phyloP scores from a whole-genome alignment of 2,888 invertebrate genomes.

The Sphaeridia pumilis region DNA sequence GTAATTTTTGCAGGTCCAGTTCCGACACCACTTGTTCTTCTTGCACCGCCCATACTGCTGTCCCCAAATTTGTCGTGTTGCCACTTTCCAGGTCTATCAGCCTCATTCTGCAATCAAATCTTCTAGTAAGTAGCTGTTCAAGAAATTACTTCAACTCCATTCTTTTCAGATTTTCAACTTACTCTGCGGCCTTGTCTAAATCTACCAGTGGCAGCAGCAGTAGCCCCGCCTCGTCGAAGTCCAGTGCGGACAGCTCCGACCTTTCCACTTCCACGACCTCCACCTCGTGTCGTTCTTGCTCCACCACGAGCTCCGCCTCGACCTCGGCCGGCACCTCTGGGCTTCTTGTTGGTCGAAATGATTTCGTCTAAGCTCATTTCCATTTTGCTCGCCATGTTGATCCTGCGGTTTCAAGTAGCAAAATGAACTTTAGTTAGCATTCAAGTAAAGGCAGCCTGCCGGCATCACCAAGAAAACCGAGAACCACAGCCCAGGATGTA shows the following conservation, averaged over 20 bases:
- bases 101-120: conserved; percentile 75
- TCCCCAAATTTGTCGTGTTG: conserved; percentile 84
- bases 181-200: conserved; percentile 2
- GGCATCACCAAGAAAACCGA: too few relatives aligned
- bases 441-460: too few relatives aligned
- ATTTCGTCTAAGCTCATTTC: conserved; percentile 97
- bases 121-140: too few relatives aligned
- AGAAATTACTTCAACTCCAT: too few relatives aligned
- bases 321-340: conserved; percentile 48
- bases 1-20: conserved; percentile 76
- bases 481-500: too few relatives aligned
- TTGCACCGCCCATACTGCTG: conserved; percentile 39
- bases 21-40: conserved; percentile 42
- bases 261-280: conserved; percentile 40
- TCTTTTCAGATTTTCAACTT: neutral
- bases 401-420: too few relatives aligned
- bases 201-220: conserved; percentile 42
- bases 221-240: conserved; percentile 44
- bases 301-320: conserved; percentile 41
- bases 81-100: conserved; percentile 93
- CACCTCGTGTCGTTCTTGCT: too few relatives aligned
- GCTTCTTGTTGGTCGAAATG: conserved; percentile 59
- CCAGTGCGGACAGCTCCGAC: conserved; percentile 45
- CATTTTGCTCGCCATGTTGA: too few relatives aligned
- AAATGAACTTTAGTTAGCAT: too few relatives aligned